These are phyloP conservation scores for Neodiprion pinetum DNA, from an alignment of 1,140 invertebrate species.

Conservation along the genomic window DNA sequence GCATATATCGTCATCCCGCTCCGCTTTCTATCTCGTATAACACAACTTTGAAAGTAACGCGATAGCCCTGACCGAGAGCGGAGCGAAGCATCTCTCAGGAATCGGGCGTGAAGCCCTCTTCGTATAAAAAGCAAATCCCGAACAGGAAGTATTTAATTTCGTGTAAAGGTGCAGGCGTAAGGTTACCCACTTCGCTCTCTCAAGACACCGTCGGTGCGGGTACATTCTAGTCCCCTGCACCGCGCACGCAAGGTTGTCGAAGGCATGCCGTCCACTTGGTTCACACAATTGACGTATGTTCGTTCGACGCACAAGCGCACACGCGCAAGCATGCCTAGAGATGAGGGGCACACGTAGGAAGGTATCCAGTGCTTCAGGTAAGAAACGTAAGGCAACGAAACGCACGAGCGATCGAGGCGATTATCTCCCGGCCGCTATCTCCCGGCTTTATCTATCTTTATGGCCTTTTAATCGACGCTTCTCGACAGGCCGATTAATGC, in stretches of 20 bases:
- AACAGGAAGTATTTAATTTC: constrained; percentile 7
- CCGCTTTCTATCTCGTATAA: too few species aligned
- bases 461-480: constrained; percentile 11
- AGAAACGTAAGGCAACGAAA: not conserved
- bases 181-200: not conserved
- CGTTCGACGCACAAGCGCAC: not conserved
- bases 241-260: too few species aligned
- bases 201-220: not conserved
- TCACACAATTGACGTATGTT: too few species aligned
- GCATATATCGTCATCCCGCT: too few species aligned
- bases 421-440: constrained; percentile 4
- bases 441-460: constrained; percentile 2
- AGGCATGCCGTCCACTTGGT: too few species aligned
- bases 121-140: not conserved
- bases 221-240: not conserved
- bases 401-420: not conserved
- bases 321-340: too few species aligned
- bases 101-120: too few species aligned
- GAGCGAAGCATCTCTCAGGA: too few species aligned
- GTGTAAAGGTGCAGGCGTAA: not conserved
- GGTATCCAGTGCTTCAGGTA: too few species aligned
- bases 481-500: constrained; percentile 10
- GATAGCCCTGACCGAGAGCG: too few species aligned
- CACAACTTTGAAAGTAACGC: too few species aligned
- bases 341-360: too few species aligned